A percentile compares a stretch with the other conserved stretches of the same genome.
These are phyloP conservation scores for Sapayoa aenigma DNA, from an alignment of 2,113 vertebrate genomes.

Conservation along the genomic window DNA sequence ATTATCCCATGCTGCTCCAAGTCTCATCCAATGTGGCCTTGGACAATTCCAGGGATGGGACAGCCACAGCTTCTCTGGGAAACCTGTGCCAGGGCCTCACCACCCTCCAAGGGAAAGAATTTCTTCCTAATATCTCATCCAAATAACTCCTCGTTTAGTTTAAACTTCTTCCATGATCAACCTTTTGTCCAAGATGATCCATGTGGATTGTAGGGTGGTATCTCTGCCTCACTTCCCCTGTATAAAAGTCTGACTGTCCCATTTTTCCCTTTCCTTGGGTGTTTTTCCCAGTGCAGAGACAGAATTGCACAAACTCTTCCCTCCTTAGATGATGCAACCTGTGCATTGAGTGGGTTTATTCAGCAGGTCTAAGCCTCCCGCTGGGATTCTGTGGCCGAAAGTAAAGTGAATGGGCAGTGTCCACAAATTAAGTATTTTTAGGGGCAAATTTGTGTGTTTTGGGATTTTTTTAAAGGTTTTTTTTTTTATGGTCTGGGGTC, in stretches of 20 bases:
- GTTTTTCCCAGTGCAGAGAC: background rate
- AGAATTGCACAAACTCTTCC: background rate
- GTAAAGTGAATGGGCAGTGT: background rate
- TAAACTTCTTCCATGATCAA: background rate
- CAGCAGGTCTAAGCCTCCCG: background rate
- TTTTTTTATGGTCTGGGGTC: background rate
- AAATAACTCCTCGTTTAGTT: background rate
- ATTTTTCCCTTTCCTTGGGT: background rate
- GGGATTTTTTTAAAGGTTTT: accelerated
- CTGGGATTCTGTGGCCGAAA: background rate
- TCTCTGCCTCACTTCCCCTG: accelerated
- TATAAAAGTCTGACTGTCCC: background rate
- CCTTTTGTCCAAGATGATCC: background rate
- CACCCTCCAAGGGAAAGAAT: background rate
- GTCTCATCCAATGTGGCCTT: accelerated
- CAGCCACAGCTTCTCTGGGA: background rate
- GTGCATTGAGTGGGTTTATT: background rate
- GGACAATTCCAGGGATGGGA: background rate
- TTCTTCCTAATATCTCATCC: background rate
- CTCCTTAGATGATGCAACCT: background rate
- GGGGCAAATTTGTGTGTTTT: accelerated
- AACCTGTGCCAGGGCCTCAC: background rate
- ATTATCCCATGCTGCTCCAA: background rate
- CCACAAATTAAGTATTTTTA: background rate
- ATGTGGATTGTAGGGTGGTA: accelerated